These are phyloP conservation scores for Callipepla californica DNA, from an alignment of 2,113 vertebrate genomes.

Conservation along the genomic window DNA sequence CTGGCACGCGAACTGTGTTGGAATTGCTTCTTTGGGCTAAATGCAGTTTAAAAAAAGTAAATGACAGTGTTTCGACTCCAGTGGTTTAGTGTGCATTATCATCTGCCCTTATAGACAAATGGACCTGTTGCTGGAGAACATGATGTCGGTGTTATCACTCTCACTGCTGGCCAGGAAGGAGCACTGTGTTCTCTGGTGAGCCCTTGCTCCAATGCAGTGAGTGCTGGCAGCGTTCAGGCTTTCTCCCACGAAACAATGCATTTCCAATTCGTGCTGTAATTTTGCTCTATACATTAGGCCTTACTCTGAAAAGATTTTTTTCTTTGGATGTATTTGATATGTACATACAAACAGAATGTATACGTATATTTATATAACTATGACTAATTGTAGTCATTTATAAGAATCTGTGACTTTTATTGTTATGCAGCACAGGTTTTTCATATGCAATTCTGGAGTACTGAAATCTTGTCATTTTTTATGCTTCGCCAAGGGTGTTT, in stretches of 20 bases:
- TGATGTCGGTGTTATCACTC: not conserved
- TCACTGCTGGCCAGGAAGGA: not conserved
- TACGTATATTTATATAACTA: not conserved
- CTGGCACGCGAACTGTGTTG: not conserved
- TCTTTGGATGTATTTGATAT: not conserved
- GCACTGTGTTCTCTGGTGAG: not conserved
- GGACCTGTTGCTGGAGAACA: not conserved
- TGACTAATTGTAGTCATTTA: conserved; percentile 13
- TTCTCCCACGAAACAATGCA: not conserved
- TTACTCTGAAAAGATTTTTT: not conserved
- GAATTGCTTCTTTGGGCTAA: not conserved
- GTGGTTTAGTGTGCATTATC: not conserved
- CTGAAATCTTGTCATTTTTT: not conserved
- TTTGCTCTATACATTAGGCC: not conserved
- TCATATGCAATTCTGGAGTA: not conserved
- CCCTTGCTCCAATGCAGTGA: not conserved
- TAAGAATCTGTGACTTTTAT: not conserved
- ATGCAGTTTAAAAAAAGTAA: not conserved
- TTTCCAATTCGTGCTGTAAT: not conserved
- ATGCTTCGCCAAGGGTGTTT: not conserved
- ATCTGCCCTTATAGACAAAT: not conserved
- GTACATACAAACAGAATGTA: not conserved
- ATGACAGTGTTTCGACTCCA: not conserved
- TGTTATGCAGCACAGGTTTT: not conserved
- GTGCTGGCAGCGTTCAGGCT: not conserved